phyloP scores from a whole-genome alignment of 30 jellyfish, hydroid and myxozoan species.

The Cassiopea xamachana region DNA sequence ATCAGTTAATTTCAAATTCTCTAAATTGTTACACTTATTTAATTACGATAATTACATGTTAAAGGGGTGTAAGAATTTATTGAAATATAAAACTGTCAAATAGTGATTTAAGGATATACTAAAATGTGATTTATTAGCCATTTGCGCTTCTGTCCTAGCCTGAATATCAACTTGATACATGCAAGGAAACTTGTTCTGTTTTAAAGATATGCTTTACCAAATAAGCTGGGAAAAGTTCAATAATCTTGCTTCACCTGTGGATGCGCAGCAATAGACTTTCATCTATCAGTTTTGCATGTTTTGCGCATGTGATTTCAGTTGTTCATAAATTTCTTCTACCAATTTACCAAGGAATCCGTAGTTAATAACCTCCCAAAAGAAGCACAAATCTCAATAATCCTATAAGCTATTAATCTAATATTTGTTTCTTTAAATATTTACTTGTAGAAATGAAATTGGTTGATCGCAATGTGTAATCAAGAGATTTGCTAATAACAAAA shows the following conservation, averaged over 20 bases:
- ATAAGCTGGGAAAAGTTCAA: too few species aligned
- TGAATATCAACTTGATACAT: neutral
- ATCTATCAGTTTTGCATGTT: neutral
- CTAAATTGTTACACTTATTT: constrained; percentile 1
- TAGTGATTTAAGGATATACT: neutral
- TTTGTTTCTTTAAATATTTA: neutral
- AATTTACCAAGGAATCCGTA: neutral
- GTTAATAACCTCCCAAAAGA: neutral
- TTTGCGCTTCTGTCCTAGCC: neutral
- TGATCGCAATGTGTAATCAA: neutral
- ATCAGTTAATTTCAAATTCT: neutral
- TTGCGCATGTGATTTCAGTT: too few species aligned
- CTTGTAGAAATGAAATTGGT: neutral
- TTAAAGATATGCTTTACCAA: too few species aligned
- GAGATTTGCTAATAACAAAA: neutral
- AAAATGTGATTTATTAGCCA: neutral
- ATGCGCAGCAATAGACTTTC: neutral
- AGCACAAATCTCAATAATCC: neutral
- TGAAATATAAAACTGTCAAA: neutral
- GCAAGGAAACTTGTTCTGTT: neutral
- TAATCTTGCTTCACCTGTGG: neutral
- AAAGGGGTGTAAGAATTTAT: neutral
- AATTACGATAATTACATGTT: neutral
- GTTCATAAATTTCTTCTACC: neutral
- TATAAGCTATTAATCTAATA: neutral